Evolutionary conservation across 1,140 invertebrate genomes (phyloP), one percentile per base, ranked within the genome.

Genomic region (Musca vetustissima): DNA sequence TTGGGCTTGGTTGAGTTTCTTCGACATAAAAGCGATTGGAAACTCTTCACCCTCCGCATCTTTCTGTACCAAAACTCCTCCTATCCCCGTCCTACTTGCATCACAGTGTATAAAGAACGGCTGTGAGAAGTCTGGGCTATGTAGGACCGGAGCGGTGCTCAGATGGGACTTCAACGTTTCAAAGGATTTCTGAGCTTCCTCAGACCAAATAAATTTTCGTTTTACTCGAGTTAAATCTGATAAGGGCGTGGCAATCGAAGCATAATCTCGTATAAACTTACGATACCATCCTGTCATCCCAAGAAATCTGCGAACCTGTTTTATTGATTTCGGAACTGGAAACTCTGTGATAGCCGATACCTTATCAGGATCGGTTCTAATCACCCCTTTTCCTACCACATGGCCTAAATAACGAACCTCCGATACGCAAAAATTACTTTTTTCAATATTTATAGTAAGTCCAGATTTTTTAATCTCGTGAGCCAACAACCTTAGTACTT

Each of bases 301-400:
- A 2, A 50, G 49, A 6, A 50, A 50, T 50, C 19, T n/a, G 17
- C 49, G 49, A 19, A 50, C n/a, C 19, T 50, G 49, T 17, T 50
- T 50, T 2, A 50, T 19, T 1, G 49, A 19, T 19, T 50, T 15
- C 17, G 49, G 49, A 1, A 50, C 49, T 19, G 49, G n/a, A 50
- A 19, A 50, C 14, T 50, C 49, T 7, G n/a, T 50, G 17, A 50
- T 50, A 7, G 49, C 49, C n/a, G 7, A 19, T n/a, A 50, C 49
- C 49, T 50, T 50, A 19, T 50, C 49, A 50, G 49, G 49, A 73
- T 61, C 85, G 76, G 6, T 84, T 85, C 4, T 84, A 71, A 70
- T 86, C 85, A 50, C 80, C 61, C 64, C 64, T 9, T 66, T 19
- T 17, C 64, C 64, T 11, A 66, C 32, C 7, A 66, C n/a, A 21